phyloP scores from a whole-genome alignment of 2,888 invertebrate genomes.

The Trilocha varians region DNA sequence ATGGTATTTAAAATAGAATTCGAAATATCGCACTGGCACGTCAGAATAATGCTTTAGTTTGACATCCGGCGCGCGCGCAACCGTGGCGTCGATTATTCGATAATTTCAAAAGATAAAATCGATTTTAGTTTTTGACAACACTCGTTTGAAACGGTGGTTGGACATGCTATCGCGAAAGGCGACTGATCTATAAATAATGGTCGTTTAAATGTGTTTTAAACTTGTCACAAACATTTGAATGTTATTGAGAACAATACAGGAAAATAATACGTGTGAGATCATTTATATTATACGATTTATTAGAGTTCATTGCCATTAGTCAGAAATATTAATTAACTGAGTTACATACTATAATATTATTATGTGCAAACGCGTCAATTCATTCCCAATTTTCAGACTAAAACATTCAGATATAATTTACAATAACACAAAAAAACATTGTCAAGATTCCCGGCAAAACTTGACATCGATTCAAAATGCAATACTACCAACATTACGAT shows the following conservation, averaged over 20 bases:
- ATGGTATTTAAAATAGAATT: neutral
- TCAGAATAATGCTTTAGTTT: conserved; percentile 35
- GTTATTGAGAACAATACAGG: neutral
- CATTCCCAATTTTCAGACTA: too few relatives aligned
- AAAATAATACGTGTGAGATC: too few relatives aligned
- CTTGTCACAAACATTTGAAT: neutral
- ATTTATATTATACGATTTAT: too few relatives aligned
- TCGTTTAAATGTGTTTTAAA: neutral
- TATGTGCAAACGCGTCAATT: too few relatives aligned
- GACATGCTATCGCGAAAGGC: neutral
- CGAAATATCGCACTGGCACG: conserved; percentile 1
- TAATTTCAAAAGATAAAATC: conserved; percentile 64
- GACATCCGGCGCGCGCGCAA: conserved; percentile 65
- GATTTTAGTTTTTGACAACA: conserved; percentile 65
- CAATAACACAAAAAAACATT: too few relatives aligned
- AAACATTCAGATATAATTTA: too few relatives aligned
- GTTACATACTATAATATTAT: too few relatives aligned
- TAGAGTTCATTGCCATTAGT: too few relatives aligned
- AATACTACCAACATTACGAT: neutral
- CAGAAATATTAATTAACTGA: too few relatives aligned
- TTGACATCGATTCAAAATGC: neutral
- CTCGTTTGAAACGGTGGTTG: conserved; percentile 31
- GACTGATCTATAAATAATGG: neutral
- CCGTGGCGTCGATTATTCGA: conserved; percentile 66
- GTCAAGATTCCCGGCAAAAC: too few relatives aligned